These are phyloP conservation scores for Athetis lepigone DNA, from an alignment of 2,888 invertebrate genomes.

Conservation along the genomic window DNA sequence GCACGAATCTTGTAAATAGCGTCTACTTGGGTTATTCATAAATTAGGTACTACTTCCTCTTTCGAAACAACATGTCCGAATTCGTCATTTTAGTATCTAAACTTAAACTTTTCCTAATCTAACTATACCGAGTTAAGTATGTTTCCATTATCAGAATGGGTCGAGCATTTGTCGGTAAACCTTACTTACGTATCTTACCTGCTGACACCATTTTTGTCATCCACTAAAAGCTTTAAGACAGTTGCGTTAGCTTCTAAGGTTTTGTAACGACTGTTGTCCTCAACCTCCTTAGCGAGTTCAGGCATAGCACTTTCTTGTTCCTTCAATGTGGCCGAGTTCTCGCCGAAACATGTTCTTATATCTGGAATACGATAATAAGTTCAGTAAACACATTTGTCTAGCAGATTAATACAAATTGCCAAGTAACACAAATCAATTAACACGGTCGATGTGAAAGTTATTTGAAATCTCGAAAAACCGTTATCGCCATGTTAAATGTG, in stretches of 20 bases:
- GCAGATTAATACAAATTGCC: slow-evolving; percentile 44
- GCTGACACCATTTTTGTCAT: slow-evolving; percentile 86
- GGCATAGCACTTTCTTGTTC: slow-evolving; percentile 73
- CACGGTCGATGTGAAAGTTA: slow-evolving; percentile 67
- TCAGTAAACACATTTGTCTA: slow-evolving; percentile 31
- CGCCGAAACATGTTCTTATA: slow-evolving; percentile 70
- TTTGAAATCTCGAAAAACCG: slow-evolving; percentile 65
- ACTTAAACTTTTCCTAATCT: slow-evolving; percentile 22
- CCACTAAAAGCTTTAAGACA: slow-evolving; percentile 83
- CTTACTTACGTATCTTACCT: slow-evolving; percentile 68
- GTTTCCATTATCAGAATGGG: background rate
- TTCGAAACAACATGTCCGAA: background rate
- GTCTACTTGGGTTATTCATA: background rate
- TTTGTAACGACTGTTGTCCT: slow-evolving; percentile 88
- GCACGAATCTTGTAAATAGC: no score
- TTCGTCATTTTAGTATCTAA: slow-evolving; percentile 4
- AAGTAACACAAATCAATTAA: slow-evolving; percentile 62
- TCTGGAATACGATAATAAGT: slow-evolving; percentile 67
- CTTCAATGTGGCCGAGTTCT: slow-evolving; percentile 62
- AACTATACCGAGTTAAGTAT: background rate
- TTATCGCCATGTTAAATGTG: slow-evolving; percentile 70
- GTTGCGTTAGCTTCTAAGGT: slow-evolving; percentile 87
- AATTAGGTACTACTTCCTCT: slow-evolving; percentile 7
- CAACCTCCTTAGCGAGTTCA: slow-evolving; percentile 82
- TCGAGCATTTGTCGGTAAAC: background rate